Percentiles rank a stretch among this genome's conserved stretches.
Evolutionary conservation across 2,888 invertebrate genomes (phyloP).

Genomic region (Melieria picta): DNA sequence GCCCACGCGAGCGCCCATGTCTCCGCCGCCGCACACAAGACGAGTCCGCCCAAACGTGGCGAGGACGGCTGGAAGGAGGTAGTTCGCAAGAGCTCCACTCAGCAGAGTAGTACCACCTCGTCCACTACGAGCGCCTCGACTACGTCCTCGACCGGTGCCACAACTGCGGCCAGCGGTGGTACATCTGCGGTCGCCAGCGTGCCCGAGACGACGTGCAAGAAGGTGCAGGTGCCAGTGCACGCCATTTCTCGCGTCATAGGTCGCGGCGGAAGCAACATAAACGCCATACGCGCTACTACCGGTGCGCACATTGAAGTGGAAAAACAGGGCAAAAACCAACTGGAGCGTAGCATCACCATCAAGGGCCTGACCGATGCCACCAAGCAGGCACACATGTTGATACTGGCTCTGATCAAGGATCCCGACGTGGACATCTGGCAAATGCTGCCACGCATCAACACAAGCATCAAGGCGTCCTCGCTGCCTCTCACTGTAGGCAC

Average conservation of each 20-base stretch:
- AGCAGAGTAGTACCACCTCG: conserved; percentile 53
- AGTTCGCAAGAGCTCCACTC: conserved; percentile 81
- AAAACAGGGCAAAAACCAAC: conserved; percentile 94
- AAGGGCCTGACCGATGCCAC: conserved; percentile 93
- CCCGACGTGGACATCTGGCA: conserved; percentile 91
- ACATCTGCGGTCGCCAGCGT: conserved; percentile 51
- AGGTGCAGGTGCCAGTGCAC: conserved; percentile 92
- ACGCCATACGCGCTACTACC: conserved; percentile 95
- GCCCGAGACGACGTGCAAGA: conserved; percentile 76
- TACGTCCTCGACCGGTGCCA: conserved; percentile 53
- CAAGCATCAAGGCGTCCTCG: conserved; percentile 57
- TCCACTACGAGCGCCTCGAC: conserved; percentile 42
- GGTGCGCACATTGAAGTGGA: conserved; percentile 99
- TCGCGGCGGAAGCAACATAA: conserved; percentile 96
- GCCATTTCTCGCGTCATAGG: conserved; percentile 98
- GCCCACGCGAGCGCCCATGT: conserved; percentile 74
- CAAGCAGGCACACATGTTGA: conserved; percentile 90
- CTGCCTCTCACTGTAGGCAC: conserved; percentile 57
- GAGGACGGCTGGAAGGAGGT: conserved; percentile 99
- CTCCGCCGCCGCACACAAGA: conserved; percentile 52
- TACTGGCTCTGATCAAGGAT: conserved; percentile 92
- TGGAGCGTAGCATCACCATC: conserved; percentile 94
- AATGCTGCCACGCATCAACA: conserved; percentile 75
- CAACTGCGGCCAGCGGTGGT: conserved; percentile 53
- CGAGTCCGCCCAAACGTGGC: conserved; percentile 70